Conservation (phyloP, 2,888 invertebrate genomes). For the Vesta saturnalis region DNA sequence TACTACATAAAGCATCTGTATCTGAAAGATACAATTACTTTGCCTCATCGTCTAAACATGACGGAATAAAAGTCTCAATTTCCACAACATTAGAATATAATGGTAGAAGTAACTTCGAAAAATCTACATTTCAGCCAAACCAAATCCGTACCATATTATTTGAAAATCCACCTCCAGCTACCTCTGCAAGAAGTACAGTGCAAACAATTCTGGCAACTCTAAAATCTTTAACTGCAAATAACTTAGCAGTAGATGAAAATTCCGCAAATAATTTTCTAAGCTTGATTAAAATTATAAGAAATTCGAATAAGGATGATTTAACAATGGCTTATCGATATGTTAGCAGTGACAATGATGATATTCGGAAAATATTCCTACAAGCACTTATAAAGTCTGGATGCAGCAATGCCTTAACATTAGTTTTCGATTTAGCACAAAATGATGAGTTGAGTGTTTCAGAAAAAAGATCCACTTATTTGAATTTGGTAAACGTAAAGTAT, state of each 20-base stretch:
- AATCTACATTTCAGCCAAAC: conserved; percentile 44
- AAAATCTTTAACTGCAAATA: conserved; percentile 70
- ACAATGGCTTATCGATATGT: conserved; percentile 72
- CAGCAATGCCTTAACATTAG: conserved; percentile 78
- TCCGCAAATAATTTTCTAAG: conserved; percentile 75
- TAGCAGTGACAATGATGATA: conserved; percentile 68
- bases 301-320: conserved; percentile 76
- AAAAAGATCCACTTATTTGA: conserved; percentile 71
- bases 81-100: conserved; percentile 71
- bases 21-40: conserved; percentile 77
- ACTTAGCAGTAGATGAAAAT: conserved; percentile 69
- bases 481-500: conserved; percentile 64
- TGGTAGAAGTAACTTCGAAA: conserved; percentile 48
- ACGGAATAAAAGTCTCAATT: conserved; percentile 66
- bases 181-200: conserved; percentile 63
- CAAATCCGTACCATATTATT: conserved; percentile 75
- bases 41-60: conserved; percentile 58
- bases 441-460: conserved; percentile 69
- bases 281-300: conserved; percentile 73
- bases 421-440: conserved; percentile 73
- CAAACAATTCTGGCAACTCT: conserved; percentile 68
- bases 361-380: conserved; percentile 80
- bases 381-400: conserved; percentile 83
- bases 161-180: conserved; percentile 74
- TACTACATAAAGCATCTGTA: conserved; percentile 72